Evolutionary conservation across 2,797 vertebrate species (phyloP), one percentile per base, ranked within the genome.

Genomic region (Lemur catta): DNA sequence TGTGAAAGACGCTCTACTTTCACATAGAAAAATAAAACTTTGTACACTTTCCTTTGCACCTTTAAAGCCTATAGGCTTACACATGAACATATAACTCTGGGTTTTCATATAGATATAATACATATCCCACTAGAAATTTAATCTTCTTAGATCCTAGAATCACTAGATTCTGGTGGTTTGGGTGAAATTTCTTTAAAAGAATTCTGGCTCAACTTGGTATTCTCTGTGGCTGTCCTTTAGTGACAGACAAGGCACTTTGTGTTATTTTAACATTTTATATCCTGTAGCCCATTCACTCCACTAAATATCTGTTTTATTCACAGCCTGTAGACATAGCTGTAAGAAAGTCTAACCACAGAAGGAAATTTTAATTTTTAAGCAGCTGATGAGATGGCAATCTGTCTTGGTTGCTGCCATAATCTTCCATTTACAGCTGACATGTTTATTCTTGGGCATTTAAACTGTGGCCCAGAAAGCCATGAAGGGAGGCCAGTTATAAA

Each of bases 371-470:
- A 96, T 97, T 97, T 97, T 97, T 93, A 97, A 82, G 63, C 91
- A 96, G 79, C 97, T 96, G 67, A 97, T 93, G 89, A 97, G 93
- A 97, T 76, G 61, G 89, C 65, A 96, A 17, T 89, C 92, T 96
- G 84, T 95, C 96, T 96, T 91, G 46, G 84, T 92, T 86, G 75
- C 50, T 97, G 92, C 94, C 95, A 94, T 90, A 72, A 97, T 97
- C 89, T 96, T 97, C 95, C 95, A 12, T 96, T 91, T 97, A 67
- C 86, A 97, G 76, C n/a, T 97, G 95, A 97, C 84, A 78, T 96
- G 50, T 98, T 98, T 98, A 98, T 98, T 97, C 90, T 97, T 75
- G 91, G 86, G 57, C 93, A 88, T 98, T 98, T 97, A 97, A 75
- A 94, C 41, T 14, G 11, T 92, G 79, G 67, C 94, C 95, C 87